Percentiles rank a stretch among this genome's conserved stretches.
These are phyloP conservation scores for Norana najaformis DNA, from an alignment of 2,888 invertebrate genomes.

Conservation along the genomic window DNA sequence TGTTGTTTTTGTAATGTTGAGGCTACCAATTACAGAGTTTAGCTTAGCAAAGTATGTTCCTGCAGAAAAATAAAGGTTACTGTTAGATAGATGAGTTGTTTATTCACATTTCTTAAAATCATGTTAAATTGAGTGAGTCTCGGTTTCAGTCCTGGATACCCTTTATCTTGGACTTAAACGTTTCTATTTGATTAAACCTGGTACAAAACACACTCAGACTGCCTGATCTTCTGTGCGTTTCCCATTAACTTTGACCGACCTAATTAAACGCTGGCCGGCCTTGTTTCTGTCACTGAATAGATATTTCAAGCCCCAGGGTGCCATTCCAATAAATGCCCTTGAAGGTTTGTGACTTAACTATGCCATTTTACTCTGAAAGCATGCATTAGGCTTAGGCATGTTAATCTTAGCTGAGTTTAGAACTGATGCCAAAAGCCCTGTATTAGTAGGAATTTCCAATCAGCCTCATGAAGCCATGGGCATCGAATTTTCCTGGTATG, in stretches of 20 bases:
- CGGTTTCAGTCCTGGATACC: neutral
- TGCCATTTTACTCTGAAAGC: neutral
- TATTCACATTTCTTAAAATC: neutral
- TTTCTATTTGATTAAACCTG: slow-evolving; percentile 13
- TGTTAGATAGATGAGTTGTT: neutral
- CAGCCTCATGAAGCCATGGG: neutral
- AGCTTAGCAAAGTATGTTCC: too few species aligned
- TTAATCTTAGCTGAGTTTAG: neutral
- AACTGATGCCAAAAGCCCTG: neutral
- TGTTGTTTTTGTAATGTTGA: neutral
- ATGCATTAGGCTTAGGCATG: neutral
- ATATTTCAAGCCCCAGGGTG: neutral
- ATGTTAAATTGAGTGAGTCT: neutral
- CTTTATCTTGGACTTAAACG: neutral
- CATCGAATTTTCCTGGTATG: neutral
- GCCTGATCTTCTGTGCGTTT: neutral
- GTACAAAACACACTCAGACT: slow-evolving; percentile 1
- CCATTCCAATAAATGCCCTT: neutral
- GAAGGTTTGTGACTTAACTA: slow-evolving; percentile 13
- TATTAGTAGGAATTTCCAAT: neutral
- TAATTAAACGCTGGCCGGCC: slow-evolving; percentile 3
- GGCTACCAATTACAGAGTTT: too few species aligned
- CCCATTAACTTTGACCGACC: slow-evolving; percentile 13
- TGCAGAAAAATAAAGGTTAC: neutral
- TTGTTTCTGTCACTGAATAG: neutral